phyloP scores from a whole-genome alignment of 2,888 invertebrate genomes.

The Cyaniris semiargus region DNA sequence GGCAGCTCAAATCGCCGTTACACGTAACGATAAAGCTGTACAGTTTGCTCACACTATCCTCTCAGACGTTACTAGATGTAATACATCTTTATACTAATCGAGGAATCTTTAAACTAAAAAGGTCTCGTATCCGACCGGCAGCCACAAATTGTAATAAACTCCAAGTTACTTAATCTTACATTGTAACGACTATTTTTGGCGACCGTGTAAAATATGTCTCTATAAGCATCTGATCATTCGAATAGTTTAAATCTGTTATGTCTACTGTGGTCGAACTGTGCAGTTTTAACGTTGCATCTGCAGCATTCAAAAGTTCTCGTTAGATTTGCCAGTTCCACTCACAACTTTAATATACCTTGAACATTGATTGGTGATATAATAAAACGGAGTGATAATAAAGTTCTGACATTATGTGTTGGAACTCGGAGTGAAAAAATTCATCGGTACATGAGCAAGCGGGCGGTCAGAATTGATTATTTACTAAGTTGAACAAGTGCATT shows the following conservation, averaged over 20 bases:
- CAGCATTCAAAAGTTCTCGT: not conserved
- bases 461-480: conserved; percentile 18
- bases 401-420: not conserved
- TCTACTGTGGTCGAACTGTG: not conserved
- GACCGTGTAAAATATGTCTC: not conserved
- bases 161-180: too few species aligned
- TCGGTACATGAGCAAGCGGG: conserved; percentile 19
- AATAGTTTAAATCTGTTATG: too few species aligned
- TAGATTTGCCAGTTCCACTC: not conserved
- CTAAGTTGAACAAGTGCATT: conserved; percentile 10
- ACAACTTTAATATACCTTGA: not conserved
- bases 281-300: not conserved
- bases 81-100: not conserved
- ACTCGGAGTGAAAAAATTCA: conserved; percentile 2
- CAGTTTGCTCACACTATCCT: not conserved
- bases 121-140: too few species aligned
- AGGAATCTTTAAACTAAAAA: too few species aligned
- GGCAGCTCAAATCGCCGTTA: not conserved
- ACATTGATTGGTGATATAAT: not conserved
- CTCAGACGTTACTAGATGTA: not conserved
- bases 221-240: too few species aligned
- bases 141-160: too few species aligned
- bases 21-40: not conserved
- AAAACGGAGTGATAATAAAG: not conserved
- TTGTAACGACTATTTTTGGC: too few species aligned